Evolutionary conservation across 2,797 vertebrate genomes (phyloP), one percentile per base, ranked within the genome.

Genomic region (Danio jaintianensis): DNA sequence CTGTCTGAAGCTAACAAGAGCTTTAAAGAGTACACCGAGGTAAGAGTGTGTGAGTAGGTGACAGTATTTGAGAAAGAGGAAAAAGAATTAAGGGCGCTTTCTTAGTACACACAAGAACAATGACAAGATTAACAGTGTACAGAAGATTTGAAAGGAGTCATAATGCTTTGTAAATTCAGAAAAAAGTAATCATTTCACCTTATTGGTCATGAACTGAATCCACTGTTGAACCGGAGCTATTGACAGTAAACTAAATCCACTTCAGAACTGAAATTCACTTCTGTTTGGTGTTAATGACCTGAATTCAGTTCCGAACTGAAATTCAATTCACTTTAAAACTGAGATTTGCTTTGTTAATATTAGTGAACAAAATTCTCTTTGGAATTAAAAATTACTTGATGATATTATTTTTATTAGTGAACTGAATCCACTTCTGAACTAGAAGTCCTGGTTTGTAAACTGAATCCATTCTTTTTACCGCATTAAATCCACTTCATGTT

Each of bases 1-100:
- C 90, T 98, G 84, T 94, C 93, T 0, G 97, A 98, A 87, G 97
- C 97, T 83, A 96, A 94, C 86, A 96, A 96, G 86, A 96, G 96
- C 81, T 97, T 96, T 89, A 97, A 96, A 80, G 97, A 98, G 78
- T 98, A 97, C 90, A 98, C 96, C 0, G 97, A 99, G 96, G 97
- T 97, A 78, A 92, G 82, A 66, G 6, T 42, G 40, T 48, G 29
- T 20, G 43, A 22, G 29, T 22, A 12, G 47, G 22, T 67, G 55
- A 45, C 13, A 75, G 40, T 64, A 15, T 15, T 70, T 40, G 72
- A 36, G 55, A 20, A 73, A 29, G 55, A 29, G 18, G 48, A 52
- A 52, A n/a, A 11, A 0, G 50, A 76, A 9, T 66, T 56, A 45
- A 45, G 40, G 18, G 38, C 50, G 7, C 50, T 22, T 22, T 58